These are phyloP conservation scores for Drosophila teissieri DNA, from an alignment of 1,140 invertebrate species.

Conservation along the genomic window DNA sequence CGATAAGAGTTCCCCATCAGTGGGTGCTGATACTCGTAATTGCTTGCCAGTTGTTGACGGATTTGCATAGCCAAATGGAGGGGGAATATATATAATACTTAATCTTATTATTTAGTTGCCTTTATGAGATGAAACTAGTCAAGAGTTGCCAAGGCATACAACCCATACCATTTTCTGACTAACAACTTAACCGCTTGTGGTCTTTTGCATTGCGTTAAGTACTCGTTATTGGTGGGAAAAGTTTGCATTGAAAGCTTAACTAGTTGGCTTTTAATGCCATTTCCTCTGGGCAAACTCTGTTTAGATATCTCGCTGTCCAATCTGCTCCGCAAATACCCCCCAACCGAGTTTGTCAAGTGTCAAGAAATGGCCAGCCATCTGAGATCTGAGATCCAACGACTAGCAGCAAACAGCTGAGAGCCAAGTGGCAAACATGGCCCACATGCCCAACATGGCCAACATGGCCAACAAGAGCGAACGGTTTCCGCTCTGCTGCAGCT, in stretches of 20 bases:
- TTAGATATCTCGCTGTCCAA: slow-evolving; percentile 1
- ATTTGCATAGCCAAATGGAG: slow-evolving; percentile 23
- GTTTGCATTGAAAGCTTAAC: background rate
- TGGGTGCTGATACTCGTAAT: slow-evolving; percentile 44
- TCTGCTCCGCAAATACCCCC: slow-evolving; percentile 9
- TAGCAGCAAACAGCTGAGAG: slow-evolving; percentile 19
- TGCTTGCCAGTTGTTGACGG: slow-evolving; percentile 20
- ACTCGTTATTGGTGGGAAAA: background rate
- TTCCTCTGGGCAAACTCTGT: background rate
- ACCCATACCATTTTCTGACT: background rate
- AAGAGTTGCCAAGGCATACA: background rate
- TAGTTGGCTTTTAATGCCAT: background rate
- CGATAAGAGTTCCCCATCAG: slow-evolving; percentile 36
- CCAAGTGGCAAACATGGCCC: slow-evolving; percentile 34
- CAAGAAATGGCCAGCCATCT: slow-evolving; percentile 37
- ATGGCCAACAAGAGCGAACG: slow-evolving; percentile 45
- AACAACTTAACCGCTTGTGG: background rate
- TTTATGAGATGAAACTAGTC: no score
- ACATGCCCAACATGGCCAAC: slow-evolving; percentile 11
- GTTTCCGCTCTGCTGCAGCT: slow-evolving; percentile 71
- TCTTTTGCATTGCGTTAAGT: background rate
- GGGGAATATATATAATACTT: background rate
- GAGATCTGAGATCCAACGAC: slow-evolving; percentile 27
- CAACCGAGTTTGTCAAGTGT: slow-evolving; percentile 49
- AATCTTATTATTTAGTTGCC: no score